A percentile compares a stretch with the other conserved stretches of the same genome.
phyloP scores from a whole-genome alignment of 2,113 vertebrate species.

The Clarias gariepinus region DNA sequence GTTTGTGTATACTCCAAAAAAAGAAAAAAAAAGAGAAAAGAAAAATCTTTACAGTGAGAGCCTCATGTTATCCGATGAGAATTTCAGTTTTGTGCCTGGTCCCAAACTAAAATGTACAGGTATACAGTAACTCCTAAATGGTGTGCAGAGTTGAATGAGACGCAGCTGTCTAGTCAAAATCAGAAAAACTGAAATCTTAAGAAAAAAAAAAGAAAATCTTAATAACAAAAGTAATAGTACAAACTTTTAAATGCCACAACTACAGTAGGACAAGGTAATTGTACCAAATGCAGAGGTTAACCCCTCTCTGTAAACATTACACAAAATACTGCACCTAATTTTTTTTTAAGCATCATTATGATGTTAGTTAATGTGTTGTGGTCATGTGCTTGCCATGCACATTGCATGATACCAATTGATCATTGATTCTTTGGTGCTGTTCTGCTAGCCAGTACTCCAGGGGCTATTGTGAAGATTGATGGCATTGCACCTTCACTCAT shows the following conservation, averaged over 20 bases:
- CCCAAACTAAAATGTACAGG: too few relatives aligned
- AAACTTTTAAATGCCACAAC: background rate
- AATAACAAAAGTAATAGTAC: background rate
- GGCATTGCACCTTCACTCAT: background rate
- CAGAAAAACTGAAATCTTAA: too few relatives aligned
- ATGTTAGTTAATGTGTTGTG: background rate
- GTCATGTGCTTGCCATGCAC: slow-evolving; percentile 8
- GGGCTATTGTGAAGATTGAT: slow-evolving; percentile 10
- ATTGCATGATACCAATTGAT: background rate
- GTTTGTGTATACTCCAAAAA: too few relatives aligned
- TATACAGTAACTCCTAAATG: too few relatives aligned
- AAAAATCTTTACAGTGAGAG: too few relatives aligned
- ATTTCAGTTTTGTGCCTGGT: too few relatives aligned
- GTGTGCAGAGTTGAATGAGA: too few relatives aligned
- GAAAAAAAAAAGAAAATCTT: too few relatives aligned
- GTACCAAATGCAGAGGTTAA: background rate
- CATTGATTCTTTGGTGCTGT: background rate
- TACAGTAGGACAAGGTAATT: background rate
- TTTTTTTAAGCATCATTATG: background rate
- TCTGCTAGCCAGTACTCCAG: slow-evolving; percentile 14
- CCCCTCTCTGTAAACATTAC: background rate
- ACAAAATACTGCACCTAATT: background rate
- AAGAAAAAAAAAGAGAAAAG: too few relatives aligned
- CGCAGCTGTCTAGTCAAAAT: too few relatives aligned
- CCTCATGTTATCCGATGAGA: too few relatives aligned